Base-by-base conservation (phyloP, 2,797 vertebrate species). In the Chromis chromis region DNA sequence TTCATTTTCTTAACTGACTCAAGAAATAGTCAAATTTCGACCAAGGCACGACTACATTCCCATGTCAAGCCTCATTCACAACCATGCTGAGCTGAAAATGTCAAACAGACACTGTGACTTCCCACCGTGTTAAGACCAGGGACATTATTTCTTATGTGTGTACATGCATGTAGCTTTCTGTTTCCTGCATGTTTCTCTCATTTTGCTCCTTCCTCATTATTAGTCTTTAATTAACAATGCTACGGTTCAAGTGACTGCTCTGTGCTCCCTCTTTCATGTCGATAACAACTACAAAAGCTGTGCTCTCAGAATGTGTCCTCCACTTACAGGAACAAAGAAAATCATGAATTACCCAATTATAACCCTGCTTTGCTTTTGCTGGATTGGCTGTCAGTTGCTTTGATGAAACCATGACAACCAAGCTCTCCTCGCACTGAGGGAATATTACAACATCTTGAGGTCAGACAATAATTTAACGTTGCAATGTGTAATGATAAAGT, bases 351-450 rank as follows among this genome's bases (percentile, higher is more conserved):
- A 76, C 58, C 31, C 56, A 71, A 53, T 81, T 79, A 82, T 24
- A 73, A 71, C n/a, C 46, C 48, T 16, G 24, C 17, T 27, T 64
- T 7, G 4, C 55, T 65, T 71, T 54, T 72, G 39, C 28, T 0
- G 19, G 14, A 19, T 14, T 46, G 58, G 39, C 52, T 66, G 70
- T 58, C 60, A 65, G 36, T 44, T 42, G 59, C 70, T 76, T 70
- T 85, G 33, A 75, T 70, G 75, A 75, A 82, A 81, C 74, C 77
- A 74, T 73, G 76, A 69, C 81, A 75, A 81, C 74, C 28, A 21
- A 21, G 28, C 57, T 63, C 16, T 52, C 57, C 40, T 55, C 31
- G 19, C 42, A 48, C 21, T 11, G 6, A 33, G 1, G 33, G 21
- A 68, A 25, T 13, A 25, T 24, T 42, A 49, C 25, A 64, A 55